phyloP scores from a whole-genome alignment of 2,113 vertebrate genomes.

The Genyomyrus donnyi region DNA sequence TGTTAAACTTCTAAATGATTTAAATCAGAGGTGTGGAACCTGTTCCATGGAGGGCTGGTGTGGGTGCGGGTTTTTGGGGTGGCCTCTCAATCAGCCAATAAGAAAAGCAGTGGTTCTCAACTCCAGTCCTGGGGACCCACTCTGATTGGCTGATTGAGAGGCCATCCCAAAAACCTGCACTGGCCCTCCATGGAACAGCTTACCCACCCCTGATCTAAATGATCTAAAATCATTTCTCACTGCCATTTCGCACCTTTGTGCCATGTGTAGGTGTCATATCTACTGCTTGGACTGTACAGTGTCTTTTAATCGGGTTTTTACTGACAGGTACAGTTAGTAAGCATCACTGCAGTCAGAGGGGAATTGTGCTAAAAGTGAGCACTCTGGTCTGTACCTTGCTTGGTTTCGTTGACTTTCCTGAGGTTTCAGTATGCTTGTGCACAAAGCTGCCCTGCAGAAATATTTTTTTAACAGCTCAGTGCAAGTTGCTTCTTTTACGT shows the following conservation, averaged over 20 bases:
- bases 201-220: background rate
- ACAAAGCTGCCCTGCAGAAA: conserved; percentile 6
- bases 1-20: background rate
- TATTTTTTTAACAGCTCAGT: background rate
- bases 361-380: background rate
- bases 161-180: too few relatives aligned
- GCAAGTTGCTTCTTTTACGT: background rate
- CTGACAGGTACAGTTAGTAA: background rate
- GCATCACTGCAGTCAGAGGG: background rate
- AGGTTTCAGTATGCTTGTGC: conserved; percentile 44
- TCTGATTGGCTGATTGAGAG: too few relatives aligned
- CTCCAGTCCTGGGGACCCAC: too few relatives aligned
- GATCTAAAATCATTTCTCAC: background rate
- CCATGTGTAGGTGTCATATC: background rate
- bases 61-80: too few relatives aligned
- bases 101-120: too few relatives aligned
- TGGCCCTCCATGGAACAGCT: too few relatives aligned
- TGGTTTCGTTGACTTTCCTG: conserved; percentile 43
- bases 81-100: too few relatives aligned
- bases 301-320: background rate
- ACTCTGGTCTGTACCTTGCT: conserved; percentile 56
- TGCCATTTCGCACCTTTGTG: background rate
- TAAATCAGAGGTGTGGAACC: background rate
- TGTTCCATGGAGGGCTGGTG: too few relatives aligned
- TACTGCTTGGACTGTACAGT: background rate